Evolutionary conservation across 2,113 vertebrate species (phyloP).

Genomic region (Muntiacus muntjak): DNA sequence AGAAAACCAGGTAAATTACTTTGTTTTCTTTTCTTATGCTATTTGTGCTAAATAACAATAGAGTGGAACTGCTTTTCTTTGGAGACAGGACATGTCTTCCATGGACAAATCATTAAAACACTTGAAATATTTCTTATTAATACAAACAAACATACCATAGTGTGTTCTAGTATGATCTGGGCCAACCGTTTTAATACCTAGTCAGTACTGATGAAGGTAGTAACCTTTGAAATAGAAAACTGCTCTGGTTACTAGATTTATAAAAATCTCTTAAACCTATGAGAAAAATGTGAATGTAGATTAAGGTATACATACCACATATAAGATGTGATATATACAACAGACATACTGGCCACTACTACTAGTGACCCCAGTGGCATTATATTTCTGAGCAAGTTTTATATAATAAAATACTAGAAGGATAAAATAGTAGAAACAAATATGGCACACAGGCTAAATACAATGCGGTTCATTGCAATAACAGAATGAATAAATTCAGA

Average conservation of each 20-base stretch:
- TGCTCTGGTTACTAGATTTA: background rate
- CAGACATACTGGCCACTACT: background rate
- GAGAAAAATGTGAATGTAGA: background rate
- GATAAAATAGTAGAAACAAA: background rate
- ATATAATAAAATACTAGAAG: background rate
- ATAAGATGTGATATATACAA: background rate
- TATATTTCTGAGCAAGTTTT: background rate
- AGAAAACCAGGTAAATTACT: background rate
- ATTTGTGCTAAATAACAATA: background rate
- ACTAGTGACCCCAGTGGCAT: background rate
- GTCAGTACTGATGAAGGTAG: background rate
- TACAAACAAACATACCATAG: background rate
- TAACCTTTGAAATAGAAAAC: background rate
- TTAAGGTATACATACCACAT: background rate
- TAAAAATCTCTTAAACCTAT: background rate
- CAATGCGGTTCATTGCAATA: background rate
- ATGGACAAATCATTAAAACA: background rate
- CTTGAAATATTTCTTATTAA: background rate
- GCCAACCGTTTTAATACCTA: background rate
- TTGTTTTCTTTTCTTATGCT: background rate
- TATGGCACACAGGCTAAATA: background rate
- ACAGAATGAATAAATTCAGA: background rate
- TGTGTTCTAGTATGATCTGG: background rate
- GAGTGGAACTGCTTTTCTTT: background rate
- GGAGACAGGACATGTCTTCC: background rate